Evolutionary conservation across 2,797 vertebrate genomes (phyloP), one percentile per base, ranked within the genome.

Genomic region (Atherinosoma microstoma): DNA sequence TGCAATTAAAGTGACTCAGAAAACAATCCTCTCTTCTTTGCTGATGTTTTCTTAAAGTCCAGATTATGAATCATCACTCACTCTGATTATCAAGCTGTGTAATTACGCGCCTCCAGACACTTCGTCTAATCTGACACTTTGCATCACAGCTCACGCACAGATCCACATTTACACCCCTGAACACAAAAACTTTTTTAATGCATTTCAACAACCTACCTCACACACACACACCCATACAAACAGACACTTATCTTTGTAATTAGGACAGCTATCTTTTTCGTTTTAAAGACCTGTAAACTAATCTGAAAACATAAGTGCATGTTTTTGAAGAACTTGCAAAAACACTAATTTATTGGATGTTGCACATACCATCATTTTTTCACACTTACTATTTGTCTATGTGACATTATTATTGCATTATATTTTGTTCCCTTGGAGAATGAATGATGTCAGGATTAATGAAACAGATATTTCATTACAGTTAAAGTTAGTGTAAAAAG

Each of bases 41-140:
- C 61, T 61, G 56, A 61, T 45, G 57, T 54, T 42, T 64, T 47
- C 36, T 62, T 61, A 65, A 11, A 73, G 20, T 81, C 78, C 69
- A 84, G 68, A 78, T 89, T 76, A 67, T 70, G 60, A 69, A 40
- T 79, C 75, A 69, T 82, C 76, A 88, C 64, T 87, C 79, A 71
- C 58, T 56, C 73, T 73, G 61, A 73, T 86, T 64, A 84, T 82
- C 61, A 67, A 60, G 36, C 54, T 60, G 70, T 77, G 75, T 84
- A 79, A 80, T 84, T 67, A 76, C 73, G 75, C 70, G 67, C 80
- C 80, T 80, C 15, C 74, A 58, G 80, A 70, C 2, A 2, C 34
- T 8, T 11, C 51, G 54, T 84, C 59, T 78, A 76, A 84, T 82
- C 84, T 80, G 79, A 79, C 68, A 69, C 60, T 53, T 80, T 38